Base-by-base conservation (phyloP, 1,140 invertebrate species). In the Drosophila busckii region DNA sequence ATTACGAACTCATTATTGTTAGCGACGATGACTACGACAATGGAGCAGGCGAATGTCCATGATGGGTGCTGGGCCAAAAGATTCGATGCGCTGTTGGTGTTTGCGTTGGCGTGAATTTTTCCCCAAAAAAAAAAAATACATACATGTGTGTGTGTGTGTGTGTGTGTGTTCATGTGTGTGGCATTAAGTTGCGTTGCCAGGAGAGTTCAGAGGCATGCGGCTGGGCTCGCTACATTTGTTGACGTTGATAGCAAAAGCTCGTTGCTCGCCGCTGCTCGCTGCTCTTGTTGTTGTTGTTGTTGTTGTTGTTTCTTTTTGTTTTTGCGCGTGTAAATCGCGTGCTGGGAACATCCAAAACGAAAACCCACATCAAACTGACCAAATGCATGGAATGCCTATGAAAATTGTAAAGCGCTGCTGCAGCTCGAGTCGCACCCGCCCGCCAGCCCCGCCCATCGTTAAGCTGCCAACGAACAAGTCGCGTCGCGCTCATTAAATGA, bases 321-420 rank as follows among this genome's bases (percentile, higher is more conserved):
- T 9, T 7, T 19, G 10, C 12, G 34, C 41, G 52, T 68, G 63
- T 68, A 69, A 75, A 58, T 49, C 49, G 56, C 40, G 31, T 54
- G 56, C 23, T 58, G 23, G 28, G 15, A 16, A 76, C 59, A 67
- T 53, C 59, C 63, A 56, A 67, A 76, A 76, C 60, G 65, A 76
- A 80, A 68, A 83, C 76, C 76, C 78, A 83, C 76, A 83, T 83
- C 76, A 83, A 83, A 83, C 76, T 83, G 76, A 83, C 76, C 76
- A 83, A 83, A 83, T 83, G 67, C 76, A 83, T 76, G 76, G 78
- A 83, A 83, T 83, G 59, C 65, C 70, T 71, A 84, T 71, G 76
- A 65, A 73, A 83, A 78, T 71, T 76, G 70, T 70, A 68, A 70
- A 76, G 67, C 60, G 56, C 55, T 71, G 66, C 34, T 37, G 34